Conservation (phyloP, 2,797 vertebrate species). For the Esox lucius region DNA sequence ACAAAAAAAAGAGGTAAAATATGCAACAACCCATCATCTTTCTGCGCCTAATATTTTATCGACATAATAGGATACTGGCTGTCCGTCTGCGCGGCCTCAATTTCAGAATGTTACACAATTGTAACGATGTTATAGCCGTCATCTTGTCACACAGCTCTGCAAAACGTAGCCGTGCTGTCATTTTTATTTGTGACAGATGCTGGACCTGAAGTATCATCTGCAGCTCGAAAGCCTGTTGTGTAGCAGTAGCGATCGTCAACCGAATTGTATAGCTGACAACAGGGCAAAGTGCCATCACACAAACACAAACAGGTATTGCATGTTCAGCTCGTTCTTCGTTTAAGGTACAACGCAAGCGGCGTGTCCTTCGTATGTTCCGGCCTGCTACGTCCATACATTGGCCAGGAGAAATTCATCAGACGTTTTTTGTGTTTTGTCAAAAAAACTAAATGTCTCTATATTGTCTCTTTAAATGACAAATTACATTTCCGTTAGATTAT, state of each 20-base stretch:
- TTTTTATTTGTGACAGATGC: neutral
- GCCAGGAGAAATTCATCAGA: too few relatives aligned
- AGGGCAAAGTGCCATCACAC: neutral
- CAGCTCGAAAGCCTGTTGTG: neutral
- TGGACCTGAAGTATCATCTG: neutral
- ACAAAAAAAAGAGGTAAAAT: neutral
- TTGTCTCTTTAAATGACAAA: too few relatives aligned
- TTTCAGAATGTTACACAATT: slow-evolving; percentile 23
- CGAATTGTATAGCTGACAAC: neutral
- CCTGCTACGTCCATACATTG: neutral
- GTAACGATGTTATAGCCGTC: slow-evolving; percentile 22
- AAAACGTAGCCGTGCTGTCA: neutral
- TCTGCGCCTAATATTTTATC: neutral
- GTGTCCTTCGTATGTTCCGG: neutral
- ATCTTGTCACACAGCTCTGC: neutral
- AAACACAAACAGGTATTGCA: neutral
- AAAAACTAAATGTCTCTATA: neutral
- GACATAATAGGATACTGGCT: neutral
- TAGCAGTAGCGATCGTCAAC: neutral
- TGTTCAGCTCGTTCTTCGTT: neutral
- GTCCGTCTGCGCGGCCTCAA: slow-evolving; percentile 11
- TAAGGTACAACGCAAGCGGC: neutral
- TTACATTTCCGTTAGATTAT: too few relatives aligned
- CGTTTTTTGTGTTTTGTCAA: neutral
- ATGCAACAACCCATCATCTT: neutral